Evolutionary conservation across 2,113 vertebrate species (phyloP).

Genomic region (Cepphus grylle): DNA sequence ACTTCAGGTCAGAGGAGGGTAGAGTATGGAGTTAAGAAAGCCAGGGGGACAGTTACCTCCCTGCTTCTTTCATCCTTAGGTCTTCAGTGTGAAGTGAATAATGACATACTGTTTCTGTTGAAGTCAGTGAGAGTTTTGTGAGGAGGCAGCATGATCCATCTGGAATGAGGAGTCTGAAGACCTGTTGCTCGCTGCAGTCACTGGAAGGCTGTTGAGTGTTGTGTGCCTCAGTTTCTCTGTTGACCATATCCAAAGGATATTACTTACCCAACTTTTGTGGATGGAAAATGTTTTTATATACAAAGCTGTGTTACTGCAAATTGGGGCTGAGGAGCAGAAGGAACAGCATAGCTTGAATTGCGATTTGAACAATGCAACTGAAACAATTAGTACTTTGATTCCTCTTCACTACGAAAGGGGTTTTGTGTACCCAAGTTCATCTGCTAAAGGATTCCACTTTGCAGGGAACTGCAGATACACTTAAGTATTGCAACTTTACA

Average conservation of each 20-base stretch:
- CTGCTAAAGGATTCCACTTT: neutral
- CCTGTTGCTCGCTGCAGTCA: neutral
- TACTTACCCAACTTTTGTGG: neutral
- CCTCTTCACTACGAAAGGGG: neutral
- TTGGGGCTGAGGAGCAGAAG: neutral
- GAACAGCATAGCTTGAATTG: neutral
- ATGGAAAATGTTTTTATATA: neutral
- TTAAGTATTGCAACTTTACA: neutral
- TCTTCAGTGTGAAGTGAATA: neutral
- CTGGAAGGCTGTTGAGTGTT: neutral
- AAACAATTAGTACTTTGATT: neutral
- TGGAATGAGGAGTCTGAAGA: constrained; percentile 11
- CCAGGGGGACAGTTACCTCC: neutral
- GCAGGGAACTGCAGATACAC: neutral
- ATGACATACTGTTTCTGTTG: neutral
- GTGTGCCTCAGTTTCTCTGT: neutral
- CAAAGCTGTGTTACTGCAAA: neutral
- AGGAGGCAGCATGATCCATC: neutral
- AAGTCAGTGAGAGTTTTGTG: constrained; percentile 1
- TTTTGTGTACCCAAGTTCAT: neutral
- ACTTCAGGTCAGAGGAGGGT: constrained; percentile 3
- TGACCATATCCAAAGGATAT: neutral
- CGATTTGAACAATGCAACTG: neutral
- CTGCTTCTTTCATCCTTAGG: neutral
- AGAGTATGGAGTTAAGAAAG: neutral